These are phyloP conservation scores for Machimus atricapillus DNA, from an alignment of 2,888 invertebrate genomes.

Conservation along the genomic window DNA sequence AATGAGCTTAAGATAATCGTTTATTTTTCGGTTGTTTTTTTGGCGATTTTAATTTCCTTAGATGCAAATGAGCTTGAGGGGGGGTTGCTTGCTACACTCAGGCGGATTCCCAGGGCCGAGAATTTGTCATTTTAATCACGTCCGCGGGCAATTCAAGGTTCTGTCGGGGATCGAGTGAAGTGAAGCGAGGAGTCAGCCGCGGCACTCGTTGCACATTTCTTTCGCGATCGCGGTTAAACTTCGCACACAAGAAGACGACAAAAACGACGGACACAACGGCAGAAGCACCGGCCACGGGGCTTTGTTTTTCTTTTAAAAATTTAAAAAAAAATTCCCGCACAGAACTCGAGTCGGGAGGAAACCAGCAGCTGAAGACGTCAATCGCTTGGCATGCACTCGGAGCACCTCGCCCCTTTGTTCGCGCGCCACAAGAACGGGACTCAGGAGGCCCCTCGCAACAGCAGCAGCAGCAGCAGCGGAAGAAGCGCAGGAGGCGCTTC, in stretches of 20 bases:
- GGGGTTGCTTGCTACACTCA: background rate
- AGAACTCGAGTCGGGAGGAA: background rate
- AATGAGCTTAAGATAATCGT: background rate
- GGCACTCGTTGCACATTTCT: background rate
- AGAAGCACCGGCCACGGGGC: background rate
- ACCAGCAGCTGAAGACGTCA: constrained; percentile 12
- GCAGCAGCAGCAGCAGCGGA: background rate
- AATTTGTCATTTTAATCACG: constrained; percentile 15
- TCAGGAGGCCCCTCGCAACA: background rate
- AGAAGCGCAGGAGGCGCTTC: background rate
- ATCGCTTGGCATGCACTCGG: background rate
- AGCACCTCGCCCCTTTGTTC: constrained; percentile 7
- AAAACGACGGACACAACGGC: background rate
- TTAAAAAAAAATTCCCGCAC: background rate
- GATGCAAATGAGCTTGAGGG: background rate
- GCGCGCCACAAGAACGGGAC: background rate
- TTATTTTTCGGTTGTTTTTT: background rate
- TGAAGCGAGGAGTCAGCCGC: background rate
- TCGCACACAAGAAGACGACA: background rate
- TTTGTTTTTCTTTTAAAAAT: constrained; percentile 8
- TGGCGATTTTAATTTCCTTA: constrained; percentile 1
- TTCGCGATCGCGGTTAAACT: background rate
- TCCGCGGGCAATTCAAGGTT: constrained; percentile 6
- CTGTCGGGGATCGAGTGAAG: background rate
- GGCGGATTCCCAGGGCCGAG: background rate